These are phyloP conservation scores for Lutjanus campechanus DNA, from an alignment of 2,797 vertebrate species.

Conservation along the genomic window DNA sequence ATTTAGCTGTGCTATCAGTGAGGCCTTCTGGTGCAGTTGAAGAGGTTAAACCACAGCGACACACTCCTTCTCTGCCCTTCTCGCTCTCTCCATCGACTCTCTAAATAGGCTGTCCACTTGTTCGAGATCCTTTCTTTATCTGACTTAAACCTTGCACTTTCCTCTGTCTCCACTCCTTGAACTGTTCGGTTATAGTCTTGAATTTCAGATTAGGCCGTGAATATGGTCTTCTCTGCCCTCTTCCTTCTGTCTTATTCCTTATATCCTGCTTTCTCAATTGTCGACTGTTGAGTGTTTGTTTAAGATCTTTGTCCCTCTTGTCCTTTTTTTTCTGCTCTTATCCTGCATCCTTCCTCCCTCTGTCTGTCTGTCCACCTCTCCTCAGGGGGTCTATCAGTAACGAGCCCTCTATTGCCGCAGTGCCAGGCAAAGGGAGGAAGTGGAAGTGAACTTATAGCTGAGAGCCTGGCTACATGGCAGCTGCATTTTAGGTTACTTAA, in stretches of 20 bases:
- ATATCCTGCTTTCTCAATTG: constrained; percentile 48
- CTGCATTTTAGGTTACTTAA: constrained; percentile 19
- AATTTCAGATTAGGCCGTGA: constrained; percentile 38
- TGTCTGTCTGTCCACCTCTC: constrained; percentile 56
- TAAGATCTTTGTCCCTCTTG: constrained; percentile 40
- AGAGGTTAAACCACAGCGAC: constrained; percentile 70
- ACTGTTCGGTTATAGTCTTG: constrained; percentile 19
- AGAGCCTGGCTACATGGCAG: neutral
- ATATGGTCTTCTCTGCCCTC: constrained; percentile 23
- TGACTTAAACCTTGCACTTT: constrained; percentile 47
- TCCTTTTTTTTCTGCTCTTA: constrained; percentile 42
- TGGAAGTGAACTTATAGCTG: constrained; percentile 44
- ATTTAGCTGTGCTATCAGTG: constrained; percentile 79
- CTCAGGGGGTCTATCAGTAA: constrained; percentile 54
- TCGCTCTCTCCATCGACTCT: constrained; percentile 37
- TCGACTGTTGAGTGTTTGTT: constrained; percentile 48
- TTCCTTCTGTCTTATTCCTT: constrained; percentile 25
- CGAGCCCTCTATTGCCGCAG: constrained; percentile 38
- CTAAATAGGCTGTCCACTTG: constrained; percentile 46
- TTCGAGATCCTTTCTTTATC: constrained; percentile 45
- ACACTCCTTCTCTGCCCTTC: constrained; percentile 41
- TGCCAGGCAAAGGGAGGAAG: constrained; percentile 53
- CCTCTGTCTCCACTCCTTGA: constrained; percentile 22
- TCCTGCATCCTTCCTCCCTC: constrained; percentile 67
- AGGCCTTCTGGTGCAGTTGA: constrained; percentile 51